phyloP scores from a whole-genome alignment of 2,113 vertebrate genomes.

The Octodon degus region DNA sequence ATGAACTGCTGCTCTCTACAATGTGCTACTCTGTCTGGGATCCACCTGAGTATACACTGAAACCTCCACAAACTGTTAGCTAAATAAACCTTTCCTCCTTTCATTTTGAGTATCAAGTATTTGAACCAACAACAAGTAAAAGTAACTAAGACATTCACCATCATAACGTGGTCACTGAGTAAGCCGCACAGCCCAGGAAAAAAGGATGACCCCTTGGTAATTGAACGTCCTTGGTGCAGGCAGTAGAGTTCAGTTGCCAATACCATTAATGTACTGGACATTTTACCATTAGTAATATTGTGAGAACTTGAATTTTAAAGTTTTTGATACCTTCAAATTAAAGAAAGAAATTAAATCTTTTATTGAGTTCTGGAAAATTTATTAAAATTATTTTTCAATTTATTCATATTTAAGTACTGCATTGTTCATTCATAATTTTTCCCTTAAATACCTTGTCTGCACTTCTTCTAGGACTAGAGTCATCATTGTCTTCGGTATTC shows the following conservation, averaged over 20 bases:
- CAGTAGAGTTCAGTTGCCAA: background rate
- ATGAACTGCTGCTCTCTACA: too few species aligned
- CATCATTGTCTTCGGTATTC: background rate
- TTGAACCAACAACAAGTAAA: too few species aligned
- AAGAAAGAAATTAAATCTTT: background rate
- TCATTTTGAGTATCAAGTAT: too few species aligned
- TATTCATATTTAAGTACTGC: background rate
- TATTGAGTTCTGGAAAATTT: background rate
- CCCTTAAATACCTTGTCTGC: background rate
- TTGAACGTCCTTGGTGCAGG: background rate
- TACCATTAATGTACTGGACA: background rate
- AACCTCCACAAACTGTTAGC: too few species aligned
- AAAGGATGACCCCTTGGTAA: background rate
- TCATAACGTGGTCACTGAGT: background rate
- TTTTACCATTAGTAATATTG: background rate
- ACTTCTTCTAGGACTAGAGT: background rate
- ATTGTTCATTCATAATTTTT: background rate
- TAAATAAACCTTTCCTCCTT: too few species aligned
- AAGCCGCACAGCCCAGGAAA: rapidly evolving
- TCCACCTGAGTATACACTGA: too few species aligned
- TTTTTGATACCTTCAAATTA: background rate
- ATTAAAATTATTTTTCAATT: background rate
- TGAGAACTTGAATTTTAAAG: background rate
- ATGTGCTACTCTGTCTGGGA: too few species aligned
- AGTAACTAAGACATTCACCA: too few species aligned